A percentile compares a stretch with the other conserved stretches of the same genome.
These are phyloP conservation scores for Eupithecia inturbata DNA, from an alignment of 2,888 invertebrate genomes.

Conservation along the genomic window DNA sequence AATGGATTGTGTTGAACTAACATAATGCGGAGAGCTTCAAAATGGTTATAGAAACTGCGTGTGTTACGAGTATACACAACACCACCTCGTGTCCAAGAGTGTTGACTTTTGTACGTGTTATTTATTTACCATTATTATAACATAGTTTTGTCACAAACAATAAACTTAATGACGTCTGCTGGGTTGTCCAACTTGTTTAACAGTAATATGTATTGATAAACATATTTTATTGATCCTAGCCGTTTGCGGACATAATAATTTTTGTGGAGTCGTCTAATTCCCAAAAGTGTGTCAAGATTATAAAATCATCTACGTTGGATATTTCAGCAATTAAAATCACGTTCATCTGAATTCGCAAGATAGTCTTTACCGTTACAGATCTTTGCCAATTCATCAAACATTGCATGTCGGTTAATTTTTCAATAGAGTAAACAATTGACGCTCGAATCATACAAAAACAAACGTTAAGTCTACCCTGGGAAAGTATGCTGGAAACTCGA, in stretches of 20 bases:
- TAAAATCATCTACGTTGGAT: not conserved
- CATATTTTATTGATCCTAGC: not conserved
- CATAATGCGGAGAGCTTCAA: constrained; percentile 13
- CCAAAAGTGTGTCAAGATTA: constrained; percentile 10
- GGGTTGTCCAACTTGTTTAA: not conserved
- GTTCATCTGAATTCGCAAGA: constrained; percentile 21
- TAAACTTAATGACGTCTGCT: not conserved
- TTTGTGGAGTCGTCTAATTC: not conserved
- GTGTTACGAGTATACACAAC: not conserved
- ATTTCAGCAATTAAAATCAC: constrained; percentile 24
- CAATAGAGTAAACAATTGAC: constrained; percentile 35
- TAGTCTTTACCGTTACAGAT: constrained; percentile 14
- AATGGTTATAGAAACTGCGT: constrained; percentile 12
- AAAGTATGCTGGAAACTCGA: constrained; percentile 75
- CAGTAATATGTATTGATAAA: not conserved
- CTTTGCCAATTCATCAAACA: constrained; percentile 23
- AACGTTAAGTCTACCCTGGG: constrained; percentile 61
- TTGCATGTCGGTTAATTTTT: constrained; percentile 37
- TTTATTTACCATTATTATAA: not conserved
- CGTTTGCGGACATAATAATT: not conserved
- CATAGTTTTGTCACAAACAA: not conserved
- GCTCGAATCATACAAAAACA: constrained; percentile 36
- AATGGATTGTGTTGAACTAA: constrained; percentile 31
- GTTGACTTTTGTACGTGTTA: not conserved
- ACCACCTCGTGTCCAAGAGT: not conserved